Conservation (phyloP, 2,888 invertebrate species). For the Polydrusus tereticollis region DNA sequence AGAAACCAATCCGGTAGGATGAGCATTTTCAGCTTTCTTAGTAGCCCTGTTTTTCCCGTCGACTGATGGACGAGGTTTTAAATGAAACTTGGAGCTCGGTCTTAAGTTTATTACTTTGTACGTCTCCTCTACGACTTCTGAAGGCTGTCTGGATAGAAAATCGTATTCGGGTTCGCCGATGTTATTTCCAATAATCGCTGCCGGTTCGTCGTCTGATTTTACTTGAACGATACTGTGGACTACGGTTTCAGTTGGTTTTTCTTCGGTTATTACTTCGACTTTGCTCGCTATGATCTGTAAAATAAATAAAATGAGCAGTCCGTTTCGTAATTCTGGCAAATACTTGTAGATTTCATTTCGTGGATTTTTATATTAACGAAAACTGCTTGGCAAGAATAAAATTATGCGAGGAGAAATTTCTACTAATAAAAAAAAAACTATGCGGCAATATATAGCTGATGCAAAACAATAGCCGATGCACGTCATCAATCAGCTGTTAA, state of each 20-base stretch:
- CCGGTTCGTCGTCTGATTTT: conserved; percentile 71
- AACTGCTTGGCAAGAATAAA: background rate
- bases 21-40: conserved; percentile 72
- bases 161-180: conserved; percentile 87
- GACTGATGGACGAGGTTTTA: conserved; percentile 68
- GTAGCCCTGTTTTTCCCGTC: conserved; percentile 63
- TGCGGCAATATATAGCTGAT: no score
- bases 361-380: background rate
- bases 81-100: conserved; percentile 73
- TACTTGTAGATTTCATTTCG: background rate
- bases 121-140: conserved; percentile 87
- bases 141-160: conserved; percentile 86
- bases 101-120: conserved; percentile 85
- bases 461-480: no score
- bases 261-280: conserved; percentile 63
- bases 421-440: no score
- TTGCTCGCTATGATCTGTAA: conserved; percentile 57
- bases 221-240: conserved; percentile 60
- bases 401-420: no score
- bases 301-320: background rate
- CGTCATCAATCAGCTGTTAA: no score
- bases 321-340: background rate
- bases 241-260: conserved; percentile 50
- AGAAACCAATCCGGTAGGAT: conserved; percentile 85
- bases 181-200: conserved; percentile 76